Conservation (phyloP, 1,140 invertebrate genomes). For the Carposina sasakii region DNA sequence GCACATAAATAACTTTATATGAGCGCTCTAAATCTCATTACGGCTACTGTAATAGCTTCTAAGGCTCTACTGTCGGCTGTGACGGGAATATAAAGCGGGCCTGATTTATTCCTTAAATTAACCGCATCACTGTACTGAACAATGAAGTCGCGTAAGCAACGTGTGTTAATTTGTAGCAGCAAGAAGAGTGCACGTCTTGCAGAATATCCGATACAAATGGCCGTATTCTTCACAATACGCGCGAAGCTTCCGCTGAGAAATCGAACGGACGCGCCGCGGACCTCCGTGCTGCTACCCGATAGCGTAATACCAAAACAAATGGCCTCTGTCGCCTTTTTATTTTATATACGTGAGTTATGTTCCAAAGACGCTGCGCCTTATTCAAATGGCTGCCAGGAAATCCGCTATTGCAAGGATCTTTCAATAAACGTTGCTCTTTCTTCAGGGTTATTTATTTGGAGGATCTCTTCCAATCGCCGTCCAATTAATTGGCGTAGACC, state of each 20-base stretch:
- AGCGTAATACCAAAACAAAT: conserved; percentile 68
- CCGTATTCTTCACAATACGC: too few relatives aligned
- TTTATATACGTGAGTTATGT: conserved; percentile 55
- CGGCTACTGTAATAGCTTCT: conserved; percentile 63
- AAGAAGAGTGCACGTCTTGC: conserved; percentile 3
- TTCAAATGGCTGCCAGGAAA: too few relatives aligned
- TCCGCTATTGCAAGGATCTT: too few relatives aligned
- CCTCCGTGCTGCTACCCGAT: conserved; percentile 40
- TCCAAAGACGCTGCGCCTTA: conserved; percentile 29
- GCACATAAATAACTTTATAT: conserved; percentile 69
- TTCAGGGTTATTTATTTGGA: too few relatives aligned
- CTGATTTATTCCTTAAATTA: conserved; percentile 65
- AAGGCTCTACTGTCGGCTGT: conserved; percentile 61
- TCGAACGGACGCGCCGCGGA: background rate
- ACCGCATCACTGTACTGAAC: conserved; percentile 47
- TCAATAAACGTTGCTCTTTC: too few relatives aligned
- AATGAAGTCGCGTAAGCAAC: too few relatives aligned
- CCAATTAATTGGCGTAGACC: conserved; percentile 40
- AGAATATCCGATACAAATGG: conserved; percentile 1
- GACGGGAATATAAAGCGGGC: conserved; percentile 66
- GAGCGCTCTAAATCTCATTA: conserved; percentile 70
- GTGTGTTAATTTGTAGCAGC: conserved; percentile 9
- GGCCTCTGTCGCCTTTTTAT: conserved; percentile 54
- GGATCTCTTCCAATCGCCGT: conserved; percentile 35
- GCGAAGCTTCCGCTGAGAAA: background rate